Base-by-base conservation (phyloP, 2,888 invertebrate species). In the Phrixothrix hirtus region DNA sequence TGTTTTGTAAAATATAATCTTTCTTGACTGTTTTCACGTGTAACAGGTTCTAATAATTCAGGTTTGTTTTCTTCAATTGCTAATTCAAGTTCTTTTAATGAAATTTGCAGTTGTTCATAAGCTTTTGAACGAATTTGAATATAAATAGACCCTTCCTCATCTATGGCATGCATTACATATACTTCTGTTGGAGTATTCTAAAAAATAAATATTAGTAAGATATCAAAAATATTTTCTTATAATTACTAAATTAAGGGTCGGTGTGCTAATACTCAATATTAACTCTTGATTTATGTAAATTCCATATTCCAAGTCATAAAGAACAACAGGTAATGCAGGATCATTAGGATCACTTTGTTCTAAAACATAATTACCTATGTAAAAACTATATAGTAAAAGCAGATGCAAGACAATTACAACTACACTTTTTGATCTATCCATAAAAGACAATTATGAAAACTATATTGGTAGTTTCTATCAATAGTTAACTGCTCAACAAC, bases 1-100 rank as follows among this genome's bases (percentile, higher is more conserved):
- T 73, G 63, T 54, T 75, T 74, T 1, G 77, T 76, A 17, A 83
- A 74, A 58, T 81, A 83, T 12, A 81, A 56, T 36, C 62, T 63
- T 9, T 71, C 71, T n/a, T 69, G 67, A 45, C 75, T 72, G 58
- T 74, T 60, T 37, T 75, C 41, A 59, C 73, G 61, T 0, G 62
- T 70, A 6, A 46, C 37, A 16, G 2, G 63, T 27, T 29, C 49
- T 15, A 7, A 62, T 37, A 10, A 59, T 53, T 41, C 41, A 5
- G 30, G 5, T 1, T 67, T 59, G 6, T 65, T 60, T 0, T 39
- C 26, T 5, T 43, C 45, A 9, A 71, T 50, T 30, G 62, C 57
- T 2, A 47, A 15, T 42, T 69, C 68, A 0, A 73, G 36, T n/a
- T 69, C 66, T 26, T 66, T 55, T 32, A 78, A 49, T 17, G 75